Evolutionary conservation across 2,113 vertebrate genomes (phyloP).

Genomic region (Ursus arctos): DNA sequence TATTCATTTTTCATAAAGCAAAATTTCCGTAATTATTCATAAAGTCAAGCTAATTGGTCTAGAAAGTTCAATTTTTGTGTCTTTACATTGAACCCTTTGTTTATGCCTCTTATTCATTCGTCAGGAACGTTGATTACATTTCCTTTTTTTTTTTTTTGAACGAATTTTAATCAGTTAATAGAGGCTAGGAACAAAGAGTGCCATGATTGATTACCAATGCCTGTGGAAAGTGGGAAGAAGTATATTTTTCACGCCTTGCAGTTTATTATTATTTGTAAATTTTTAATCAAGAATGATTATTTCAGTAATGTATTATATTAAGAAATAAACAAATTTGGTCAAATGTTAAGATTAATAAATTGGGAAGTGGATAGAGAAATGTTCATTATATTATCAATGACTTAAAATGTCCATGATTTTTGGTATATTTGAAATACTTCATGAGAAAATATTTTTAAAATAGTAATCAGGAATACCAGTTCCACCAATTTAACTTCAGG

Average conservation of each 20-base stretch:
- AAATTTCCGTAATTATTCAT: not conserved
- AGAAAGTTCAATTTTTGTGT: not conserved
- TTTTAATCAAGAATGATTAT: not conserved
- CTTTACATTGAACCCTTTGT: not conserved
- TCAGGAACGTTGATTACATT: not conserved
- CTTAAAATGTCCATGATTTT: not conserved
- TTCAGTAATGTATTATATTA: not conserved
- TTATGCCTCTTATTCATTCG: not conserved
- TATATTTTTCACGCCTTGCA: not conserved
- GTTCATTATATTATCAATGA: not conserved
- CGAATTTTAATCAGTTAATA: not conserved
- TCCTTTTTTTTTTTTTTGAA: not conserved
- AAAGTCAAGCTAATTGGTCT: not conserved
- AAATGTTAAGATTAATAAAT: constrained; percentile 11
- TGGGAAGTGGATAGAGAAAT: not conserved
- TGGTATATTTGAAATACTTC: not conserved
- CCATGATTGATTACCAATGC: not conserved
- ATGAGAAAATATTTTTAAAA: not conserved
- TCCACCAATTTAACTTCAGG: constrained; percentile 8
- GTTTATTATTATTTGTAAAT: not conserved
- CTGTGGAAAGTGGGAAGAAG: not conserved
- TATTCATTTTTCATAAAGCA: constrained; percentile 19
- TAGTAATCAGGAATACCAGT: not conserved
- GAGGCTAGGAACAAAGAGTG: not conserved
- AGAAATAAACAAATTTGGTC: not conserved